Conservation (phyloP, 2,113 vertebrate genomes). For the Hippocampus comes region DNA sequence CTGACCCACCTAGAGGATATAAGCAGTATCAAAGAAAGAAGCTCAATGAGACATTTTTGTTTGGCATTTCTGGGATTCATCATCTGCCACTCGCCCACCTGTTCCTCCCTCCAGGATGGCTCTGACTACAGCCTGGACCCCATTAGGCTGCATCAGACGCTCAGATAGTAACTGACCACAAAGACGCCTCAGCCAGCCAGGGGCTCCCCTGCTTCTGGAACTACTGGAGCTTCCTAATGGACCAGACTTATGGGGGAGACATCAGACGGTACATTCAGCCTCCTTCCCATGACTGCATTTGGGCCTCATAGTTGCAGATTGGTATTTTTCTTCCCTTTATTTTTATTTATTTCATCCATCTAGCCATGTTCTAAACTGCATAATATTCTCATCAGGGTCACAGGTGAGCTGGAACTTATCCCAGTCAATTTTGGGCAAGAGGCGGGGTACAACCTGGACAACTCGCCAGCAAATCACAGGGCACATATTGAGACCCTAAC, state of each 20-base stretch:
- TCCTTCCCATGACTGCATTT: neutral
- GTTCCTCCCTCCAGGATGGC: conserved; percentile 83
- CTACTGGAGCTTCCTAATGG: conserved; percentile 7
- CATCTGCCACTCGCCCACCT: conserved; percentile 61
- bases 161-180: conserved; percentile 89
- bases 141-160: conserved; percentile 79
- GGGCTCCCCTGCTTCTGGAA: conserved; percentile 50
- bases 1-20: conserved; percentile 73
- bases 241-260: conserved; percentile 26
- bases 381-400: neutral
- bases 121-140: conserved; percentile 86
- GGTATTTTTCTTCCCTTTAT: neutral
- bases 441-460: neutral
- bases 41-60: neutral
- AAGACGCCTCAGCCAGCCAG: conserved; percentile 83
- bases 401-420: neutral
- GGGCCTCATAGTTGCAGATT: neutral
- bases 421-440: neutral
- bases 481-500: neutral
- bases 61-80: neutral
- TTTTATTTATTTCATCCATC: neutral
- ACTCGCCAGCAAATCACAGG: neutral
- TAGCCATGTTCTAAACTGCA: neutral
- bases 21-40: neutral
- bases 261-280: neutral